A percentile compares a stretch with the other conserved stretches of the same genome.
phyloP scores from a whole-genome alignment of 2,888 invertebrate species.

The Nymphalis polychloros region DNA sequence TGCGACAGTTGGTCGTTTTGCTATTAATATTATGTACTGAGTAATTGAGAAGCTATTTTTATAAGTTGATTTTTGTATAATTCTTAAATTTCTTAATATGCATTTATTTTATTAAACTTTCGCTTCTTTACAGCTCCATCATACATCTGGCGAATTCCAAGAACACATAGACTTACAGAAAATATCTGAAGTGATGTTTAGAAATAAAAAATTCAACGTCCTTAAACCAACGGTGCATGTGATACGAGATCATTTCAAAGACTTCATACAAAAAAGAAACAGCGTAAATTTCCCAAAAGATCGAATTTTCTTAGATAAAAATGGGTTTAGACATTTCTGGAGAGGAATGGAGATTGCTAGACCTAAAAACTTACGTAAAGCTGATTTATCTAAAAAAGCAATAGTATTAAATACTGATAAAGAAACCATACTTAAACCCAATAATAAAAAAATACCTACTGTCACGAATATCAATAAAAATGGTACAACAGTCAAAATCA shows the following conservation, averaged over 20 bases:
- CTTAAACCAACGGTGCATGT: conserved; percentile 56
- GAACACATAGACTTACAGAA: conserved; percentile 61
- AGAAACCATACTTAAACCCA: not conserved
- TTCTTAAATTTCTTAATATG: not conserved
- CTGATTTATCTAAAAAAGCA: conserved; percentile 27
- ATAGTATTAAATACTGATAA: conserved; percentile 3
- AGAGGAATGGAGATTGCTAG: conserved; percentile 44
- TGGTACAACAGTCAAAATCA: conserved; percentile 10
- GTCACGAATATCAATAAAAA: not conserved
- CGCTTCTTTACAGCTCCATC: conserved; percentile 5
- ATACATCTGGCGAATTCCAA: conserved; percentile 41
- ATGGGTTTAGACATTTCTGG: conserved; percentile 67
- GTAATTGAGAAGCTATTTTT: no score
- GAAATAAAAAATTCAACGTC: conserved; percentile 58
- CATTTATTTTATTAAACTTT: not conserved
- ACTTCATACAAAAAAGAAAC: conserved; percentile 49
- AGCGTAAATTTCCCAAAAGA: conserved; percentile 40
- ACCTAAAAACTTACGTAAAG: conserved; percentile 46
- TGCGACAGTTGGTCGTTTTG: no score
- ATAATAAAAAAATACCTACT: not conserved
- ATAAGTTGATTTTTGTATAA: no score
- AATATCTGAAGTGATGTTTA: conserved; percentile 52
- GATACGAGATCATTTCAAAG: conserved; percentile 57
- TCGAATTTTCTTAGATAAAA: conserved; percentile 57
- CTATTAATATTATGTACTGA: no score